Base-by-base conservation (phyloP, 2,113 vertebrate species). In the Pantherophis guttatus region DNA sequence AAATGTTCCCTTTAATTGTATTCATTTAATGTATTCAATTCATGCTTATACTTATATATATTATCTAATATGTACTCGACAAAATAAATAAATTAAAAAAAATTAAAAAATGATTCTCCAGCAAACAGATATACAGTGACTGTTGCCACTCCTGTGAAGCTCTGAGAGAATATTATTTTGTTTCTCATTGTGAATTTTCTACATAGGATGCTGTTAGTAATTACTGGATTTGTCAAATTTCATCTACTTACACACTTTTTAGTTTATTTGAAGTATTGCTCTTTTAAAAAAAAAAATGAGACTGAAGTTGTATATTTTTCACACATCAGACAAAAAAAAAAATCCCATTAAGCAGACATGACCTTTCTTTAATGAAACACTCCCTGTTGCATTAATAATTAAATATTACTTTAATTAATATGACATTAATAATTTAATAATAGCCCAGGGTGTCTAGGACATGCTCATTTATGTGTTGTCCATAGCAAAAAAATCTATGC, bases 391-490 rank as follows among this genome's bases (percentile, higher is more conserved):
- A 54, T 93, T 70, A 94, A 7, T 87, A 94, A 3, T 62, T 1
- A 19, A 88, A 54, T n/a, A 88, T 19, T 54, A 54, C 29, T 88
- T 53, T n/a, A 88, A 87, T 52, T 26, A 29, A 87, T 53, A n/a
- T 81, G 19, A 81, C 33, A 75, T 81, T 81, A 44, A 81, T 21
- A 81, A 81, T 81, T 44, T 85, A 52, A 21, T 13, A 59, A 70
- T 93, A 26, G 92, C 12, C 48, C 93, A 90, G 5, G 10, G 7
- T 44, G 90, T 52, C 19, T 33, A 70, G 9, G 50, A 58, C n/a
- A 86, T 4, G 85, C 19, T 91, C 59, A 95, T 65, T 93, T 94
- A 94, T 75, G 81, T 55, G 86, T 75, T 3, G 48, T 11, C 90
- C 8, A 88, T 62, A 81, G 39, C 57, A 88, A 94, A 75, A 81